These are phyloP conservation scores for Escarpia spicata DNA, from an alignment of 2,888 invertebrate genomes.

Conservation along the genomic window DNA sequence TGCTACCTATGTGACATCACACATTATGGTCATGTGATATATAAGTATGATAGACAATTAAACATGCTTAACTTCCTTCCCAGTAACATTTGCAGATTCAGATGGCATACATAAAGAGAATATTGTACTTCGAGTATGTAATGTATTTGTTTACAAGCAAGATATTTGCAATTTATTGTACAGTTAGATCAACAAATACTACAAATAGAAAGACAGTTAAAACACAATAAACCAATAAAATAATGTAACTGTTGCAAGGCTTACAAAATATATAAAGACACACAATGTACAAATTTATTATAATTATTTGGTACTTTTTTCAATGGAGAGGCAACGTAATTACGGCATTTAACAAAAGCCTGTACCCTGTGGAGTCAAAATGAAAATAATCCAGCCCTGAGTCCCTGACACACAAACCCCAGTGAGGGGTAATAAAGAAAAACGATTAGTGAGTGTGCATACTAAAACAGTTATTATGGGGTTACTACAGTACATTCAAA, in stretches of 20 bases:
- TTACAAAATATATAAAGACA: not conserved
- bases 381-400: not conserved
- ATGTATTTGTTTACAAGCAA: not conserved
- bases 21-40: not conserved
- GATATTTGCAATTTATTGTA: not conserved
- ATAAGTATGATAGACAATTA: not conserved
- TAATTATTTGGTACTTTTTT: not conserved
- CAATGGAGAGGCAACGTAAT: not conserved
- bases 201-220: not conserved
- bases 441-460: not conserved
- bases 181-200: not conserved
- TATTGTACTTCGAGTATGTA: not conserved
- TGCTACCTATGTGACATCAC: not conserved
- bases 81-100: too few relatives aligned
- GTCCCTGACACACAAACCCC: not conserved
- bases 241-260: not conserved
- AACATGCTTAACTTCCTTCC: too few relatives aligned
- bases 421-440: not conserved
- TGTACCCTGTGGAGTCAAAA: not conserved
- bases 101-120: too few relatives aligned
- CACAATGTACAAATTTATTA: not conserved
- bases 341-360: not conserved
- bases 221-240: not conserved
- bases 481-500: too few relatives aligned
- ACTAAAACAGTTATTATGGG: too few relatives aligned